These are phyloP conservation scores for Drosophila conformis DNA, from an alignment of 2,888 invertebrate genomes.

Conservation along the genomic window DNA sequence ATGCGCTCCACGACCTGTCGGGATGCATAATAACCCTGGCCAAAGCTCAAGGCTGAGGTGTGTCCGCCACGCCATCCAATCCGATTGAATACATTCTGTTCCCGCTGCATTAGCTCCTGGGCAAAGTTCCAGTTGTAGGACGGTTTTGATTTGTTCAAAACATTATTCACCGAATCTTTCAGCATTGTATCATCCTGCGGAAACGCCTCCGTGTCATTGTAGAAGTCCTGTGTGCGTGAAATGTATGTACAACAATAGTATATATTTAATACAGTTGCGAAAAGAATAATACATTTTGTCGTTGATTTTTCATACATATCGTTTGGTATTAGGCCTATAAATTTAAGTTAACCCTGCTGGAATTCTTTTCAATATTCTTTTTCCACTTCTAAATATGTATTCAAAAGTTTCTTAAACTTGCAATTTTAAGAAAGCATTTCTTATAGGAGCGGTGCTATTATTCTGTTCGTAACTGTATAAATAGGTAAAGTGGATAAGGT, in stretches of 20 bases:
- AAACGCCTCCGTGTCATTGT: constrained; percentile 36
- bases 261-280: not conserved
- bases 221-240: constrained; percentile 34
- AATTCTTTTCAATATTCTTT: not conserved
- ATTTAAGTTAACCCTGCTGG: not conserved
- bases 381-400: too few relatives aligned
- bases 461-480: not conserved
- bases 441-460: not conserved
- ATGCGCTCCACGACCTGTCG: constrained; percentile 93
- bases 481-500: not conserved
- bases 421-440: too few relatives aligned
- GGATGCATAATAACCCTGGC: constrained; percentile 88
- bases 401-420: too few relatives aligned
- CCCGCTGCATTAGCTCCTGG: constrained; percentile 79
- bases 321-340: not conserved
- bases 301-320: not conserved
- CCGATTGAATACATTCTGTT: constrained; percentile 69
- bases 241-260: not conserved
- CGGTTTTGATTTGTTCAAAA: constrained; percentile 78
- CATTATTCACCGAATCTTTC: constrained; percentile 56
- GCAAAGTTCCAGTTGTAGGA: constrained; percentile 75
- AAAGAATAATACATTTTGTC: not conserved
- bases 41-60: constrained; percentile 53
- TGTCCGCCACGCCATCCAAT: constrained; percentile 74
- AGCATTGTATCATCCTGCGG: constrained; percentile 25